These are phyloP conservation scores for Ennomos fuscantarius DNA, from an alignment of 2,888 invertebrate genomes.

Conservation along the genomic window DNA sequence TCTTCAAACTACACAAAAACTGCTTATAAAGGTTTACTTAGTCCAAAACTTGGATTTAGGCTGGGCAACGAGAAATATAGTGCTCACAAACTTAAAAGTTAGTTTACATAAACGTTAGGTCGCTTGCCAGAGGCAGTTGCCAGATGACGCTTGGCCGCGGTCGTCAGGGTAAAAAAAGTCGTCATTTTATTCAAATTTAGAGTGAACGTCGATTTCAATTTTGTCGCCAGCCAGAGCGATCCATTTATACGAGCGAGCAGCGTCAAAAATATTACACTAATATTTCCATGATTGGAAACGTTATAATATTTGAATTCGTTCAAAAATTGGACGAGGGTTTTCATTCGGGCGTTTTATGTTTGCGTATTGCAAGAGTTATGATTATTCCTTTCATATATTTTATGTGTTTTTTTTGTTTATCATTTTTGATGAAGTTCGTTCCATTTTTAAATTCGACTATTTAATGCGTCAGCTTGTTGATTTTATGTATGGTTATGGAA, in stretches of 20 bases:
- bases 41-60: slow-evolving; percentile 9
- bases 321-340: slow-evolving; percentile 15
- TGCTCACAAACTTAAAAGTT: slow-evolving; percentile 13
- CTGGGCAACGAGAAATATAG: slow-evolving; percentile 6
- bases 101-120: slow-evolving; percentile 38
- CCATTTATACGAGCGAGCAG: slow-evolving; percentile 22
- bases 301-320: slow-evolving; percentile 24
- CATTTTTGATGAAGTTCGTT: background rate
- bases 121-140: slow-evolving; percentile 30
- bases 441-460: background rate
- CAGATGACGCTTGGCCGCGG: slow-evolving; percentile 38
- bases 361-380: slow-evolving; percentile 1
- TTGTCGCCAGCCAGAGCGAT: slow-evolving; percentile 29
- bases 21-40: background rate
- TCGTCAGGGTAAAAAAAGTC: slow-evolving; percentile 45
- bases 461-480: background rate
- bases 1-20: slow-evolving; percentile 3
- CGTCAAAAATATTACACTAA: slow-evolving; percentile 32
- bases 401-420: background rate
- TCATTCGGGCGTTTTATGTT: slow-evolving; percentile 3
- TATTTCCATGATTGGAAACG: slow-evolving; percentile 31
- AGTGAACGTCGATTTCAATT: slow-evolving; percentile 52
- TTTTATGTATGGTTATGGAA: no score
- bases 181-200: slow-evolving; percentile 64
- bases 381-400: slow-evolving; percentile 1